A percentile compares a stretch with the other conserved stretches of the same genome.
These are phyloP conservation scores for Clarias platycephalus DNA, from an alignment of 2,797 vertebrate genomes.

Conservation along the genomic window DNA sequence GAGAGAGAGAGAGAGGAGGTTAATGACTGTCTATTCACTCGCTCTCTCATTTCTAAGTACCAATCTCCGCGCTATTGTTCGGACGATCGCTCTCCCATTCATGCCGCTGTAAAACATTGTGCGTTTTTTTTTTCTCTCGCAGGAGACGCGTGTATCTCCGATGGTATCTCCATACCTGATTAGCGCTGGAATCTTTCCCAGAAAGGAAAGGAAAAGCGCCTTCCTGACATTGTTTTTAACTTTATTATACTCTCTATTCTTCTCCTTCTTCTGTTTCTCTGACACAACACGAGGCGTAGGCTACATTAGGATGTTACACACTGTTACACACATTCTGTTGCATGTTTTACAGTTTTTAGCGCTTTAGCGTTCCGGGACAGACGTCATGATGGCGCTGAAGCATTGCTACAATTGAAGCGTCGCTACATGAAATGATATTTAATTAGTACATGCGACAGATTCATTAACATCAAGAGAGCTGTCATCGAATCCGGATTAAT, in stretches of 20 bases:
- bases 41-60: conserved; percentile 64
- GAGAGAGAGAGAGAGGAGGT: conserved; percentile 49
- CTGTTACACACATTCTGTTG: background rate
- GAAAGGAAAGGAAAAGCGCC: conserved; percentile 9
- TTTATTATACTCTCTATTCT: background rate
- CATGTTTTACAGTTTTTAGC: conserved; percentile 2
- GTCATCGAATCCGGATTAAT: conserved; percentile 18
- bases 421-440: conserved; percentile 32
- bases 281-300: background rate
- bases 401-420: background rate
- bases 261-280: background rate
- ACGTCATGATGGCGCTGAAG: background rate
- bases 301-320: background rate
- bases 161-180: conserved; percentile 9
- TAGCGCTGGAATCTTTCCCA: conserved; percentile 19
- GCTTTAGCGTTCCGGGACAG: background rate
- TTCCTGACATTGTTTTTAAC: conserved; percentile 12
- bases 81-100: conserved; percentile 59
- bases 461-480: conserved; percentile 16
- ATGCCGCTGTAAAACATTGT: conserved; percentile 68
- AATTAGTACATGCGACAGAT: conserved; percentile 30
- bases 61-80: conserved; percentile 75
- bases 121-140: background rate
- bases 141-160: conserved; percentile 17
- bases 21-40: conserved; percentile 67